These are phyloP conservation scores for Xylocampa areola DNA, from an alignment of 2,888 invertebrate species.

Conservation along the genomic window DNA sequence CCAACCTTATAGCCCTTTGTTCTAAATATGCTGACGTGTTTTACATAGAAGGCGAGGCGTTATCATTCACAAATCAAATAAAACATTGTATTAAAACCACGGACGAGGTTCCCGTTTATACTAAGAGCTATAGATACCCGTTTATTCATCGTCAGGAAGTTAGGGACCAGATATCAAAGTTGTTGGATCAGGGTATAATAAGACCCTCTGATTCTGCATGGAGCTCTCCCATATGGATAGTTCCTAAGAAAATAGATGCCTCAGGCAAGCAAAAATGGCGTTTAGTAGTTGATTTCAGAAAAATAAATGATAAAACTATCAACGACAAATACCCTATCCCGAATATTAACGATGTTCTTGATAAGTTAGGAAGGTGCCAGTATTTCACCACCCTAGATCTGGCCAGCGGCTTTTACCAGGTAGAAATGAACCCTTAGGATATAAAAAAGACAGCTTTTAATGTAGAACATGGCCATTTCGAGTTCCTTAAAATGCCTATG, in stretches of 20 bases:
- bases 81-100: not conserved
- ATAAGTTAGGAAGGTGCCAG: not conserved
- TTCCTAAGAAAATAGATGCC: not conserved
- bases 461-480: conserved; percentile 59
- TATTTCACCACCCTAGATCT: conserved; percentile 16
- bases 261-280: conserved; percentile 1
- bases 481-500: conserved; percentile 53
- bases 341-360: not conserved
- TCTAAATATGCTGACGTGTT: not conserved
- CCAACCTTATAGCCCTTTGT: not conserved
- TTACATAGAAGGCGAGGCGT: not conserved
- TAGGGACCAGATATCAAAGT: not conserved
- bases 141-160: conserved; percentile 1
- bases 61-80: not conserved
- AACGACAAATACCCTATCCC: not conserved
- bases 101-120: not conserved
- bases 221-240: not conserved
- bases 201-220: not conserved
- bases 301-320: not conserved
- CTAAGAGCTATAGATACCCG: conserved; percentile 2
- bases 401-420: conserved; percentile 22
- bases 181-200: not conserved
- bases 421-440: conserved; percentile 18
- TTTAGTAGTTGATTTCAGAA: not conserved
- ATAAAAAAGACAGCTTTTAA: conserved; percentile 43